Evolutionary conservation across 2,888 invertebrate species (phyloP), one percentile per base, ranked within the genome.

Genomic region (Eucriotettix oculatus): DNA sequence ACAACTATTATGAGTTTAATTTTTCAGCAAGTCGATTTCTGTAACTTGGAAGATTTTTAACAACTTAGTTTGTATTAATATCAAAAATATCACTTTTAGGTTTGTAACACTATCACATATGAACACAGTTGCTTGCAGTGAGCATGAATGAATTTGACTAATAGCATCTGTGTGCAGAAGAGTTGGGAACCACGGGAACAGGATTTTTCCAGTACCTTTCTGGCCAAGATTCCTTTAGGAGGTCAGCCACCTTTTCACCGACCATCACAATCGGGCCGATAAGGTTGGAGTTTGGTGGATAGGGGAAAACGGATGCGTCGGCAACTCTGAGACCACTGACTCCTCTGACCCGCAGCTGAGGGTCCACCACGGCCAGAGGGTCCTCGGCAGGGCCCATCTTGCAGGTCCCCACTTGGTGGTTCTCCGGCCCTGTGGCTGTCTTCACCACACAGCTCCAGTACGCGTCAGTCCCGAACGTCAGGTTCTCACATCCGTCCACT

Each of bases 201-300:
- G 29, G 29, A 29, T 29, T 29, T 5, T 7, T 2, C 29, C 29
- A 29, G 29, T 29, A 29, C 29, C 29, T 29, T 29, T 29, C 29
- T 29, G 10, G 55, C 62, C 64, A 44, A 54, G 57, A 75, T 54
- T 76, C 75, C 72, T 83, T 83, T 68, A 85, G 80, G 73, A 84
- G 75, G 72, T 84, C 83, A 0, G 81, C 76, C 1, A 78, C 83
- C 59, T 83, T 80, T 68, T 85, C 85, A 0, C 76, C 85, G 56
- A 85, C 78, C 85, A 85, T 85, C 65, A 85, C 77, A 63, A 77
- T 73, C 9, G 84, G 82, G n/a, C 84, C 84, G 71, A 84, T 83
- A 56, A 84, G 84, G 71, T 85, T 84, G 48, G 83, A 83, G 0
- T 83, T 81, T 12, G 9, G 71, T 5, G 82, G 82, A 0, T 75